phyloP scores from a whole-genome alignment of 2,113 vertebrate genomes.

The Chunga burmeisteri region DNA sequence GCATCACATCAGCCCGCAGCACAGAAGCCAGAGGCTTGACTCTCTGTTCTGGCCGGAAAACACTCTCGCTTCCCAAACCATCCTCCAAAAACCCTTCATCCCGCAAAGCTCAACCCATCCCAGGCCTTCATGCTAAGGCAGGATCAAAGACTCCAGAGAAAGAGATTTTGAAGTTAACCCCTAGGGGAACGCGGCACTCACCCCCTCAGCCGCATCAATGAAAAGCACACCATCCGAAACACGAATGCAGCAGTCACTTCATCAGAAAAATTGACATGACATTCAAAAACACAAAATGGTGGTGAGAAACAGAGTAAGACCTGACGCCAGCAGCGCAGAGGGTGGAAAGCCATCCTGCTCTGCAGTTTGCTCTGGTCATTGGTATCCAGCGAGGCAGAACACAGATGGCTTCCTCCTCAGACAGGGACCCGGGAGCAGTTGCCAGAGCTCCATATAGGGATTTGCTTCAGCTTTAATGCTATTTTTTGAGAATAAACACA shows the following conservation, averaged over 20 bases:
- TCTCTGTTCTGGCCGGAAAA: background rate
- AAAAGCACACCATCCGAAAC: slow-evolving; percentile 97
- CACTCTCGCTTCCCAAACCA: rapidly evolving
- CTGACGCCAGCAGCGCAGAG: background rate
- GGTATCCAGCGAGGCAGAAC: background rate
- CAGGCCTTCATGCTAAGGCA: background rate
- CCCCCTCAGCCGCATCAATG: slow-evolving; percentile 97
- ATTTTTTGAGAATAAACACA: background rate
- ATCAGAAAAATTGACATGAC: slow-evolving; percentile 97
- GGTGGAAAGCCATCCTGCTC: background rate
- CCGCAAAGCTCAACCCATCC: background rate
- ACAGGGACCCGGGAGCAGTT: background rate
- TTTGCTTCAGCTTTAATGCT: background rate
- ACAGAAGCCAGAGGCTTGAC: background rate
- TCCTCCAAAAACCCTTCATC: background rate
- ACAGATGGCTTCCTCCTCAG: background rate
- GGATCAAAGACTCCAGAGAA: background rate
- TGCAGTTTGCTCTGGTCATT: background rate
- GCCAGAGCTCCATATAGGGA: background rate
- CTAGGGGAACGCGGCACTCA: slow-evolving; percentile 65
- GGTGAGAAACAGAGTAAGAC: background rate
- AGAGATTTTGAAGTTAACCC: background rate
- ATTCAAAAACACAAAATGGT: slow-evolving; percentile 58
- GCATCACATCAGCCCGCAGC: background rate
- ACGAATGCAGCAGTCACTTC: slow-evolving; percentile 93